Base-by-base conservation (phyloP, 2,888 invertebrate species). In the Arge pagana region DNA sequence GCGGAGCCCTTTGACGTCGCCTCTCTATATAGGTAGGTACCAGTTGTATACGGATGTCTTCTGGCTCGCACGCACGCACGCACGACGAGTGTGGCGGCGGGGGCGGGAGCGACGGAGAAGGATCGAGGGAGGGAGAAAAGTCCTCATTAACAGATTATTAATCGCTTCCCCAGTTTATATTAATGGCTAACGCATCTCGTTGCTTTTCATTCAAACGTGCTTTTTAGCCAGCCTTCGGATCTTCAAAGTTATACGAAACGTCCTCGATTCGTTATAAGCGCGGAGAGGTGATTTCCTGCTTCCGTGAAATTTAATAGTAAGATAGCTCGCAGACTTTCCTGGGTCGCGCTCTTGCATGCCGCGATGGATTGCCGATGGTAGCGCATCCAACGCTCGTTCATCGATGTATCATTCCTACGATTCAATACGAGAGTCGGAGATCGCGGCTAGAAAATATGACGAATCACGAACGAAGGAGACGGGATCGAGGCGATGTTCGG, bases 81-180 rank as follows among this genome's bases (percentile, higher is more conserved):
- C 62, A 45, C 58, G 50, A 55, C 35, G 55, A 53, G 54, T 56
- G 48, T 45, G 50, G 43, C 30, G 23, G 55, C 45, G 35, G 43
- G 55, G 54, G 52, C 55, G 59, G 57, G 58, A 55, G 55, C 37
- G 41, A 51, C 60, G n/a, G 26, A 21, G 21, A 24, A 21, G 3
- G 13, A 30, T 8, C 13, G n/a, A 18, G 31, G 18, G 55, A 48
- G 54, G 37, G 43, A 53, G 61, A 62, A 55, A 62, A 64, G 65
- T 66, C 68, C 73, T 72, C 73, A 73, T 74, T 74, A 73, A 68
- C 68, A 59, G 66, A 62, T 73, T 74, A 73, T 74, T 74, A 73
- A 74, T 74, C 70, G 71, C 67, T 64, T 58, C 52, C 58, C 61
- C 59, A 63, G 64, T 64, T 71, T 64, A 67, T 70, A 73, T 73